Evolutionary conservation across 1,140 invertebrate species (phyloP).

Genomic region (Drosophila rufa): DNA sequence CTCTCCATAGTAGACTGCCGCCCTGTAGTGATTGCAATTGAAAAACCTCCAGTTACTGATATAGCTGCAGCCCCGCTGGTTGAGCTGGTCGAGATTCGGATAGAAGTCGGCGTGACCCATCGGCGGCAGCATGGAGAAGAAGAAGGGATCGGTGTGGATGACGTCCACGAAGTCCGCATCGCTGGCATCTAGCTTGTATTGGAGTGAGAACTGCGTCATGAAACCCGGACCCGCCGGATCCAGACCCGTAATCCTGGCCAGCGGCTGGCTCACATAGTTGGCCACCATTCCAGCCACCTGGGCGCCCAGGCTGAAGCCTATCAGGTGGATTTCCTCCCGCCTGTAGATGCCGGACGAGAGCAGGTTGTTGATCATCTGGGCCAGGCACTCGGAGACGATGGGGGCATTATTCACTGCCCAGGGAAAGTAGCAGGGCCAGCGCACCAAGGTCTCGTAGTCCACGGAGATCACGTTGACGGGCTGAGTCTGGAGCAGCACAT

Average conservation of each 20-base stretch:
- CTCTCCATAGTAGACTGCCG: constrained; percentile 87
- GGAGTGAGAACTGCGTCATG: constrained; percentile 27
- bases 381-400: constrained; percentile 85
- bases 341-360: constrained; percentile 85
- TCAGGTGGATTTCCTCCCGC: constrained; percentile 89
- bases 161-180: constrained; percentile 92
- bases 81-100: constrained; percentile 90
- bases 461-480: constrained; percentile 85
- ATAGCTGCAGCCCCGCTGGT: constrained; percentile 90
- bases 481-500: constrained; percentile 78
- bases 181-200: constrained; percentile 70
- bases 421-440: constrained; percentile 86
- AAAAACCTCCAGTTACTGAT: constrained; percentile 53
- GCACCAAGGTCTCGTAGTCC: constrained; percentile 86
- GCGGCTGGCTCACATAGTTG: constrained; percentile 62
- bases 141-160: constrained; percentile 90
- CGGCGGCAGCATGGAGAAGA: constrained; percentile 87
- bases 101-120: constrained; percentile 93
- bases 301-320: constrained; percentile 95
- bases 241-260: constrained; percentile 76
- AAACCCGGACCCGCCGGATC: constrained; percentile 82
- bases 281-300: constrained; percentile 94
- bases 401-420: constrained; percentile 86
- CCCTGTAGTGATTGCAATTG: constrained; percentile 86
- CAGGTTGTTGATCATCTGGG: constrained; percentile 84